Evolutionary conservation across 2,113 vertebrate species (phyloP), one percentile per base, ranked within the genome.

Genomic region (Halcyon malimbica): DNA sequence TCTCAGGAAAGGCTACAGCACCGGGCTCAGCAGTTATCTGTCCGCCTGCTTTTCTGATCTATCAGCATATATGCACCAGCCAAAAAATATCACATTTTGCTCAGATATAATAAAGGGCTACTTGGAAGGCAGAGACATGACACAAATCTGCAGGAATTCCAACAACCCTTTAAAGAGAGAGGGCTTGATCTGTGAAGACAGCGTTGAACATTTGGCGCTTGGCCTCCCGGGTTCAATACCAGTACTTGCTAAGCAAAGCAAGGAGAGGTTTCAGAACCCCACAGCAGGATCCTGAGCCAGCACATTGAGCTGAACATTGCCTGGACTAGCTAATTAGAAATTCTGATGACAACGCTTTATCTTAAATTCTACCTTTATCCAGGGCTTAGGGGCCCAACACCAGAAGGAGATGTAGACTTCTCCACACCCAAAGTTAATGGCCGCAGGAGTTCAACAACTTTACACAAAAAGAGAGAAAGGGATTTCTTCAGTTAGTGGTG

Each of bases 171-270:
- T 77, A 42, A 71, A 62, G 59, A 31, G 26, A 56, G 39, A 42
- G 39, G 35, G 35, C 41, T 35, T 56, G 44, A 63, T 44, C 76
- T 56, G 7, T 3, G 26, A 48, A 33, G 35, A 70, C 20, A 26
- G 41, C 2, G 31, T 3, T 0, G 1, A 39, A 19, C 13, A 16
- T 20, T 16, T 31, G 37, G 62, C 1, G 3, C 46, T 17, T 8
- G 33, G 68, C 42, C 50, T 75, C 33, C 26, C 0, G 1, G 44
- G 60, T 19, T 54, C 31, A 17, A 46, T 8, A 31, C 19, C 21
- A 6, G n/a, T 4, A 21, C 63, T 53, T 4, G 3, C 37, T 39
- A 42, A 42, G n/a, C 29, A n/a, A 67, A 29, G 67, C 33, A 74
- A 63, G 56, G 56, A 59, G 26, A 81, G 51, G 70, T 35, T 42